Evolutionary conservation across 2,113 vertebrate species (phyloP), one percentile per base, ranked within the genome.

Genomic region (Takifugu bimaculatus): DNA sequence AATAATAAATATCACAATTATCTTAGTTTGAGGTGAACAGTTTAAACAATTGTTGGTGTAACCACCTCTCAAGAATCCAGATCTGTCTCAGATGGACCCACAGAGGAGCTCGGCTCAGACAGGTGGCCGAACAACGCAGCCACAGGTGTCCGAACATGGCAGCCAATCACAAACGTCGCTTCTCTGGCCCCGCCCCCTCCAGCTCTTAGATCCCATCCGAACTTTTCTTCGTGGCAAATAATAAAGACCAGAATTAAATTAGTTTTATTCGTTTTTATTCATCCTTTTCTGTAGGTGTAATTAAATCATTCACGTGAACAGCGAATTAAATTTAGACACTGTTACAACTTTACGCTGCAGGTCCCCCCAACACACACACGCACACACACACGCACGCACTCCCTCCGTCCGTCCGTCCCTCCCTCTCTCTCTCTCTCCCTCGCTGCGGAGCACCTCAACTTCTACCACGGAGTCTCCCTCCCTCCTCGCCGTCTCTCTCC

Each of bases 361-460:
- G 14, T n/a, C 13, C 13, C n/a, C 57, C 29, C 73, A 20, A 20
- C 56, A 26, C 28, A 26, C 65, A 48, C 65, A 6, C 60, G 42
- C 73, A 20, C 56, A 26, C 28, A 26, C 65, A 48, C 65, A 6
- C 60, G 50, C 71, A 53, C 70, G 58, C 68, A 20, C 59, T 5
- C 54, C 57, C 52, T 50, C 13, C 45, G 11, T 45, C 44, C 13
- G 6, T 13, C 44, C 12, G 1, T 4, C 26, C 2, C 50, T n/a
- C n/a, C 7, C 48, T 9, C 48, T n/a, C 10, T 6, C 48, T 2
- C 49, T 2, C 49, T 10, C 50, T 13, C 50, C 25, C 26, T 52
- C 3, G 1, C 43, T 68, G 72, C 78, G 27, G 72, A 72, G 68
- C 65, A 26, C 43, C 28, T 49, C 28, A 3, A 63, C 57, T 55